Evolutionary conservation across 2,888 invertebrate species (phyloP).

Genomic region (Thalpophila matura): DNA sequence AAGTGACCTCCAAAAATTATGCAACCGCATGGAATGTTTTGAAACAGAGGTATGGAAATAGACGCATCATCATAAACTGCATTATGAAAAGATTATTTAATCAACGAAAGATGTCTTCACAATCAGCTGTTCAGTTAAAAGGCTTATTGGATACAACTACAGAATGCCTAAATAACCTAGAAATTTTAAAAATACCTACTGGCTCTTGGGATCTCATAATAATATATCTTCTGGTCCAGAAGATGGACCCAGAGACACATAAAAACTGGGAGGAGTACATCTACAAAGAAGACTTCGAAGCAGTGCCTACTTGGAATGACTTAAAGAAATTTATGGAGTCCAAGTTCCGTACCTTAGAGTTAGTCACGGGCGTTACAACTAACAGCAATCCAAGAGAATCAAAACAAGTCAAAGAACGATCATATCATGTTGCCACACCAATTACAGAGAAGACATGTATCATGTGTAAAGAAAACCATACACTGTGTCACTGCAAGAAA

Average conservation of each 20-base stretch:
- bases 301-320: conserved; percentile 19
- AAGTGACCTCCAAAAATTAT: conserved; percentile 28
- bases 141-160: conserved; percentile 26
- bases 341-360: conserved; percentile 19
- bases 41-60: conserved; percentile 9
- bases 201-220: conserved; percentile 49
- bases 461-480: conserved; percentile 47
- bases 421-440: conserved; percentile 1
- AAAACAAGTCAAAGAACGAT: background rate
- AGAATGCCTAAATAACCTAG: conserved; percentile 16
- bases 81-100: conserved; percentile 2
- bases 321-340: conserved; percentile 14
- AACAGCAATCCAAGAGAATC: conserved; percentile 8
- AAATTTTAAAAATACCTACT: conserved; percentile 3
- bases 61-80: conserved; percentile 16
- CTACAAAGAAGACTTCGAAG: conserved; percentile 2
- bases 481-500: conserved; percentile 55
- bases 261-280: conserved; percentile 51
- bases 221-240: conserved; percentile 54
- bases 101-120: too few relatives aligned
- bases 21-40: conserved; percentile 26
- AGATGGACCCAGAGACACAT: conserved; percentile 58
- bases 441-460: conserved; percentile 7
- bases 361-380: background rate
- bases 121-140: conserved; percentile 16